Base-by-base conservation (phyloP, 2,888 invertebrate species). In the Phanerotoma sp. region DNA sequence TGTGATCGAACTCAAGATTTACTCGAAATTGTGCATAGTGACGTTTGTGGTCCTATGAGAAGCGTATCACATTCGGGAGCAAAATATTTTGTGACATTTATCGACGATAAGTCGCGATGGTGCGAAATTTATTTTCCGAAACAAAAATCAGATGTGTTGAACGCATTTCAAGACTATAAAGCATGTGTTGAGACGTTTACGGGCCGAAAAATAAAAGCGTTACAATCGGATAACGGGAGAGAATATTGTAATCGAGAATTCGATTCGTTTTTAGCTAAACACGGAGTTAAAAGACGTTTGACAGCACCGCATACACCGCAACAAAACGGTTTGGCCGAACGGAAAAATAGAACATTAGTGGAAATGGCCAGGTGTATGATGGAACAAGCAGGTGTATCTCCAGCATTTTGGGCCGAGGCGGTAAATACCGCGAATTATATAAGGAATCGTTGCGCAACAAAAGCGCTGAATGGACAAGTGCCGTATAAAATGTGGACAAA, bases 241-340 rank as follows among this genome's bases (percentile, higher is more conserved):
- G 64, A 64, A 32, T 64, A 58, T n/a, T 22, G 44, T 7, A 63
- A 56, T 28, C 13, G 13, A 4, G 51, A 61, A 10, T 61, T 69
- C 15, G 54, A 60, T 5, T 15, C 45, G 1, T 65, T 53, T 44
- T 42, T 66, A 16, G 38, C 49, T 16, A 37, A 54, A 22, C 33
- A 60, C 4, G 70, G 67, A 9, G 72, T 70, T 1, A 22, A 30
- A 1, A 60, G 66, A 20, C 56, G 66, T 15, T 41, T 59, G 0
- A 63, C 68, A 3, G 56, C 61, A 3, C 57, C 70, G 0, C 57
- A 67, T 35, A 68, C 61, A 3, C 68, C 67, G 1, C 62, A 69
- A 47, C 64, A 66, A 32, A 73, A 70, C 57, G 70, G 68, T 1
- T 32, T 61, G 4, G 63, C 71, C 3, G 71, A 73, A 40, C 38